Base-by-base conservation (phyloP, 2,797 vertebrate genomes). In the Pelochelys cantorii region DNA sequence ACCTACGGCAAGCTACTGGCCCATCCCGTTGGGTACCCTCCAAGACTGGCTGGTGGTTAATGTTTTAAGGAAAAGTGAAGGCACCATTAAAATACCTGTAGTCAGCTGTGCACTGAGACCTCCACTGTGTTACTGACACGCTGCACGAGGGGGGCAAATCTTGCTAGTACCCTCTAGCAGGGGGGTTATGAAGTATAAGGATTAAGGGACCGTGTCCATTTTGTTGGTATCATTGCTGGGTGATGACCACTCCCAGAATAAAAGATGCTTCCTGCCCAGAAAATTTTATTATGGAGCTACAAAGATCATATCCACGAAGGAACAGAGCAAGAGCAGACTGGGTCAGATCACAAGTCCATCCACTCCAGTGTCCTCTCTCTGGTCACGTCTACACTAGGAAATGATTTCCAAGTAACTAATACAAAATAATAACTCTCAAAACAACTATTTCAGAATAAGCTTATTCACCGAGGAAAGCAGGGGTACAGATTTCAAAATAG, bases 21-120 rank as follows among this genome's bases (percentile, higher is more conserved):
- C 86, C 89, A 82, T 15, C 86, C 86, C 86, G 90, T 78, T 68
- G 90, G 74, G 75, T 68, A 68, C n/a, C 80, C 85, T 95, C 96
- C 93, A 87, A 48, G 83, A 90, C 53, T 29, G 15, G 23, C 42
- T 52, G 14, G 23, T 29, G 0, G 11, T 59, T 29, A 1, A 83
- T 3, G 80, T 81, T 79, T 53, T 27, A 0, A 11, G 0, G 74
- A 29, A 34, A 75, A 84, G 75, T 29, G 90, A 83, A 0, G 34
- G 71, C 90, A 60, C 65, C 88, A 62, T 87, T 79, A 2, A 74
- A 31, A 18, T 0, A 31, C 65, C 62, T 1, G 57, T 2, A 86
- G 90, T 92, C 82, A 93, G 87, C 94, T 90, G 89, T 29, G 68
- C 1, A 2, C 56, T 79, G 84, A 87, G 79, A 87, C 0, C 1